Evolutionary conservation across 2,113 vertebrate species (phyloP), one percentile per base, ranked within the genome.

Genomic region (Perca flavescens): DNA sequence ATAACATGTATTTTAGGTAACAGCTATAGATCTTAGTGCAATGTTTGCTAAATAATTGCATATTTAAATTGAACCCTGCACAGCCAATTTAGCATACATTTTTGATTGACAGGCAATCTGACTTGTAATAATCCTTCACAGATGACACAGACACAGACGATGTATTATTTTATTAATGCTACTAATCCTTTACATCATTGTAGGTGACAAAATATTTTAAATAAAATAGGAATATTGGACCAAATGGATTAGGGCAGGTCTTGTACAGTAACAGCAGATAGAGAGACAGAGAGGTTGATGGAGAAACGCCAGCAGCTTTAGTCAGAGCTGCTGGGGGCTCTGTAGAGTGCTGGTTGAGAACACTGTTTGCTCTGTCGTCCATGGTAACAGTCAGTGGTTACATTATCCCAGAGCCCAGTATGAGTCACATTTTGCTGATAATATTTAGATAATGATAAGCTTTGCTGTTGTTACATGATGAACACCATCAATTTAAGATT

Each of bases 291-390:
- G 60, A 52, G 9, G 17, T 53, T 3, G 82, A 76, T 46, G 43
- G 36, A 62, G 74, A 15, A 43, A 87, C 22, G 54, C 63, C 60
- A 79, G 46, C 5, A 40, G 67, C 56, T 58, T 73, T 77, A 56
- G 60, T 83, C 63, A 73, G 16, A 78, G 68, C 25, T 46, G 22
- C 79, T 56, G 78, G 53, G 49, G 67, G 68, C 71, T 82, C 34
- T 76, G 50, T 68, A 9, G 34, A 28, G 67, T 25, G 69, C 69
- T 74, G 58, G 65, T 63, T 49, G 53, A 80, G 40, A 40, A 50
- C 43, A 65, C 52, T 90, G 73, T 87, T 83, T 83, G 73, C 77
- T 81, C 65, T 19, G 91, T 89, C 76, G 76, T 72, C 80, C 80
- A 40, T 88, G 72, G 91, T 57, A 91, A 92, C 91, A 62, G 85